Evolutionary conservation across 2,797 vertebrate genomes (phyloP).

Genomic region (Tokudaia tokunoshimensis): DNA sequence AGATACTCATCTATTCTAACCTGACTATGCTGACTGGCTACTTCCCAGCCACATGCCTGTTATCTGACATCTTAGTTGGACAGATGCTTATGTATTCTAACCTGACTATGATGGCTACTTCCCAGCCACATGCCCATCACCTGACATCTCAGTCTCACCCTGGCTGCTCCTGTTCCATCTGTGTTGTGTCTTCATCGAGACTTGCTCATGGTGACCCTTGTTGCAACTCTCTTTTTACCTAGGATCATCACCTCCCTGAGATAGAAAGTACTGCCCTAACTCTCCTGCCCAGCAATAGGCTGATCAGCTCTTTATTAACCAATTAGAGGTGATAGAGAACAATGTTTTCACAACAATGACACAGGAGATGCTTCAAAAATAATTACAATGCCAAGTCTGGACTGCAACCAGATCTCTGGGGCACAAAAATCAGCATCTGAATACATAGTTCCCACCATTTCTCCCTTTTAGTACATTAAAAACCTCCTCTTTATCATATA

Average conservation of each 20-base stretch:
- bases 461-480: neutral
- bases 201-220: neutral
- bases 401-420: neutral
- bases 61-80: neutral
- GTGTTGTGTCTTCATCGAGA: neutral
- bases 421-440: neutral
- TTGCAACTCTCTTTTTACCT: neutral
- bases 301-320: too few relatives aligned
- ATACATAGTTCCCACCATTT: neutral
- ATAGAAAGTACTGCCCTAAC: neutral
- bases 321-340: neutral
- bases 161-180: neutral
- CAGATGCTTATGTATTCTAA: too few relatives aligned
- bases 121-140: neutral
- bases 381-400: neutral
- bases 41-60: neutral
- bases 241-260: neutral
- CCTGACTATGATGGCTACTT: neutral
- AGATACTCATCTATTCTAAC: neutral
- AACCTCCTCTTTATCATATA: neutral
- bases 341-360: neutral
- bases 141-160: neutral
- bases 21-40: neutral
- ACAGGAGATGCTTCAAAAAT: neutral
- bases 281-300: neutral